These are phyloP conservation scores for Setipinna tenuifilis DNA, from an alignment of 2,797 vertebrate genomes.

Conservation along the genomic window DNA sequence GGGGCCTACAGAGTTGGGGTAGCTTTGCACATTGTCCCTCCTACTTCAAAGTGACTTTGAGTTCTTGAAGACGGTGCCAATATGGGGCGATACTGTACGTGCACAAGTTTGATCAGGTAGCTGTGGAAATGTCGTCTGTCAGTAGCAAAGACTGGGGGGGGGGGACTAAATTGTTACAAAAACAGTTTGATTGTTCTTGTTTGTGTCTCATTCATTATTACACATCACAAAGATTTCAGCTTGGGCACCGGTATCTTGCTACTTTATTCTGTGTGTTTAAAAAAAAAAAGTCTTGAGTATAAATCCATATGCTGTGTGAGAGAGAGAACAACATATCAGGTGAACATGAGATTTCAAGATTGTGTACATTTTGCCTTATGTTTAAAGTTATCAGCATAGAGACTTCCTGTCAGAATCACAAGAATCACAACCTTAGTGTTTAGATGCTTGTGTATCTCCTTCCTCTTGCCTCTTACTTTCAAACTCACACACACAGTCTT, in stretches of 20 bases:
- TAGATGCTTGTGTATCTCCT: not conserved
- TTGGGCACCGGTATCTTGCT: not conserved
- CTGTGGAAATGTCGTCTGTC: not conserved
- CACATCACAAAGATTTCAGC: constrained; percentile 6
- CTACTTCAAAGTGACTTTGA: constrained; percentile 43
- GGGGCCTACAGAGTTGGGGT: not conserved
- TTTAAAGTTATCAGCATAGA: constrained; percentile 25
- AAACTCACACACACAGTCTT: constrained; percentile 24
- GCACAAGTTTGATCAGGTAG: not conserved
- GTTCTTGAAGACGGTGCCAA: not conserved
- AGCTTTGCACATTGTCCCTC: constrained; percentile 1
- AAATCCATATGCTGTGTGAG: not conserved
- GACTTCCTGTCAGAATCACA: not conserved
- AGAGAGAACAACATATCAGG: constrained; percentile 6
- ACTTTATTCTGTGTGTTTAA: constrained; percentile 3
- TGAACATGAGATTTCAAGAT: not conserved
- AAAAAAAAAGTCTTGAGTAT: not conserved
- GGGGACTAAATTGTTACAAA: constrained; percentile 49
- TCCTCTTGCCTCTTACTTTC: not conserved
- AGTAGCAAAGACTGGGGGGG: constrained; percentile 7
- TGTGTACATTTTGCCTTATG: constrained; percentile 15
- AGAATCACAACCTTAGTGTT: not conserved
- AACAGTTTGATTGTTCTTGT: constrained; percentile 60
- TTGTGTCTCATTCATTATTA: constrained; percentile 53
- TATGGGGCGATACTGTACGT: not conserved